Evolutionary conservation across 2,888 invertebrate genomes (phyloP).

Genomic region (Cylloceria caligata): DNA sequence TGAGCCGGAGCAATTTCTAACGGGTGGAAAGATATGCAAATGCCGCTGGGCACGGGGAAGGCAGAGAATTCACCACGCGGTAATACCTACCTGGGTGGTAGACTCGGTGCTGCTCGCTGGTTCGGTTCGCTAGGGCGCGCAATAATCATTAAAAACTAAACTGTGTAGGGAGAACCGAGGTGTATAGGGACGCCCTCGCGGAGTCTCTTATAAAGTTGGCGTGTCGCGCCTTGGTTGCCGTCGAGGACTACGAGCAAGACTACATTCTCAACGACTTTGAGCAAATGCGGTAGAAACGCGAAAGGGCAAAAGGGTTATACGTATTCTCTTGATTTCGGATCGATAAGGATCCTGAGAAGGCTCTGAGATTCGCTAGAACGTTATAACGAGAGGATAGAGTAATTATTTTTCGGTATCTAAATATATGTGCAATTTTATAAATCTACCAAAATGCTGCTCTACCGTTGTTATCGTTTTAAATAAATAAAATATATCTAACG

Average conservation of each 20-base stretch:
- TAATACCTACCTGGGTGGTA: constrained; percentile 77
- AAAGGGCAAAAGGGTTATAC: constrained; percentile 36
- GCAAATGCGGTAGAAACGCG: constrained; percentile 1
- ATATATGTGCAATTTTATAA: too few species aligned
- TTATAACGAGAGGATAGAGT: background rate
- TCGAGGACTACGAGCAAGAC: background rate
- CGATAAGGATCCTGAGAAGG: constrained; percentile 27
- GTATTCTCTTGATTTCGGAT: constrained; percentile 38
- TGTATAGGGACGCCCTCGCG: background rate
- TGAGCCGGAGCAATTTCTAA: constrained; percentile 78
- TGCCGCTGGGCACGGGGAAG: constrained; percentile 73
- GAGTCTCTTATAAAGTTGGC: constrained; percentile 64
- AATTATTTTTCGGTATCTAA: background rate
- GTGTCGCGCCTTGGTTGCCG: constrained; percentile 50
- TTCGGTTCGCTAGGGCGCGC: constrained; percentile 73
- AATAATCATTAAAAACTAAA: constrained; percentile 83
- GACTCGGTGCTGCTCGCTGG: constrained; percentile 41
- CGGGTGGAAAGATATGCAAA: constrained; percentile 83
- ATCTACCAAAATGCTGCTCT: too few species aligned
- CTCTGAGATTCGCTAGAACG: background rate
- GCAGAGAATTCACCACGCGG: constrained; percentile 70
- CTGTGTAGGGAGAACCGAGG: constrained; percentile 66
- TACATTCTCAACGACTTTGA: constrained; percentile 4
- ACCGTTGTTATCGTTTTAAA: too few species aligned
- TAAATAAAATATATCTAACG: too few species aligned